Base-by-base conservation (phyloP, 2,797 vertebrate genomes). In the Threskiornis aethiopicus region DNA sequence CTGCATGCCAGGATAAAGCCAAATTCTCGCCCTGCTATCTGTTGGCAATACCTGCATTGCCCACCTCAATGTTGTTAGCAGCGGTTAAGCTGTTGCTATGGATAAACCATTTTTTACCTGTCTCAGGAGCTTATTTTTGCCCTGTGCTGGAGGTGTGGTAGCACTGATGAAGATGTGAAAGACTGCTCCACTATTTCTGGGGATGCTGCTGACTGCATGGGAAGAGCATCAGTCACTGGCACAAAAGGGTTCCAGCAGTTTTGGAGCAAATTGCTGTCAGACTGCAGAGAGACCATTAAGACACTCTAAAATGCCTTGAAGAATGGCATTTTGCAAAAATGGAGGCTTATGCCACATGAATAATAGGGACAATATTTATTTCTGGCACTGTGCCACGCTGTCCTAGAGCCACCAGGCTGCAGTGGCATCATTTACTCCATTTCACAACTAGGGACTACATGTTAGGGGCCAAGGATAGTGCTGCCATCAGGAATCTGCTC, bases 191-290 rank as follows among this genome's bases (percentile, higher is more conserved):
- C 57, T 83, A 0, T 75, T 94, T 75, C 72, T 90, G 61, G 42
- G 54, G 54, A 57, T 67, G 44, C 71, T 73, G 65, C 57, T 91
- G 79, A 52, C 49, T 86, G 65, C 41, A 37, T 0, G 5, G 86
- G 84, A 92, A 92, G 80, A 84, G 44, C 71, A 83, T 93, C 73
- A 83, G 75, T 93, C 91, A 80, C 44, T 41, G 64, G 64, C 73
- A 92, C 62, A 84, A 82, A 86, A 87, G 64, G 37, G 35, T 61
- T 92, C 65, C 71, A 77, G 46, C 87, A 78, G 92, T 62, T 93
- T 67, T 21, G 29, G 42, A 88, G 62, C 0, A 21, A 89, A 93
- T 81, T 78, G 72, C 82, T 95, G 79, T 90, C 82, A 79, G 57
- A 79, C 73, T 85, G 89, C 79, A 78, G 89, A 81, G 84, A 71